Evolutionary conservation across 2,888 invertebrate genomes (phyloP), one percentile per base, ranked within the genome.

Genomic region (Nomada fabriciana): DNA sequence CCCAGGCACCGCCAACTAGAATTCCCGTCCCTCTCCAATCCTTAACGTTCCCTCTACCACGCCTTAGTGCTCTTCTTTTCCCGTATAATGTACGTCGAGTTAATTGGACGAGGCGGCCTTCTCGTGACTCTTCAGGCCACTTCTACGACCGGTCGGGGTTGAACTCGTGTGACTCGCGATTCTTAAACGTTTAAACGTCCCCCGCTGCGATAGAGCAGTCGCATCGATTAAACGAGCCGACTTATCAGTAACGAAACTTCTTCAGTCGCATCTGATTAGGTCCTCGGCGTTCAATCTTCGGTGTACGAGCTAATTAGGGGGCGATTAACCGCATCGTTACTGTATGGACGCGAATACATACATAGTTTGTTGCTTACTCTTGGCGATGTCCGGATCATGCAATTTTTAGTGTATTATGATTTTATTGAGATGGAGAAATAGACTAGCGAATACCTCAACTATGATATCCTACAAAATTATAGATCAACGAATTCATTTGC

Each of bases 21-120:
- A 83, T 72, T 73, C 83, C 70, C 77, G 75, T 79, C 73, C 77
- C 63, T 63, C 75, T 65, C 80, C 80, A 80, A 74, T 85, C 76
- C 83, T 80, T 74, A 78, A 77, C 82, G 78, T 86, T 82, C 79
- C 82, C 83, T 77, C 64, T 61, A 79, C 75, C 85, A 77, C 87
- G 79, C 76, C 88, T 87, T 73, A 23, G 63, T 59, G 76, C 73
- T 88, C 81, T 80, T 78, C 78, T 80, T 75, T 73, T 68, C 68
- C 84, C 76, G 86, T 86, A 83, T 85, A 89, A 90, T 86, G 85
- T 77, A 85, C 89, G 89, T 79, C 85, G 84, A 84, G 88, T 90
- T 90, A 90, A 89, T 89, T 90, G 90, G 88, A 87, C 74, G 84
- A 86, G 85, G 80, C 84, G 74, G 80, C 72, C 84, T 80, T 64